Evolutionary conservation across 2,113 vertebrate genomes (phyloP).

Genomic region (Prinia subflava): DNA sequence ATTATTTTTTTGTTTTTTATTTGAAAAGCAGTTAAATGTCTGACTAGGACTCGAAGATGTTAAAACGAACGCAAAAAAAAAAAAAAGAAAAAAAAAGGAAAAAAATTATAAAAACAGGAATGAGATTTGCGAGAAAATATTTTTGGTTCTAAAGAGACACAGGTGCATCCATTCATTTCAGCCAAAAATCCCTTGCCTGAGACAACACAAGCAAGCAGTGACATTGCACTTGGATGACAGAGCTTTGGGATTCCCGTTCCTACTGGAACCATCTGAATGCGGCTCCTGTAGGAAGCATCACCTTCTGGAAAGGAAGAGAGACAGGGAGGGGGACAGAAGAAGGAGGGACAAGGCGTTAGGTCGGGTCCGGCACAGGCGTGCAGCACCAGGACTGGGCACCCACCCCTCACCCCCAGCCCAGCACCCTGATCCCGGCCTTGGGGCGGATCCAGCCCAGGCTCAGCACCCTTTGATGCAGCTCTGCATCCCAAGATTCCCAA

Average conservation of each 20-base stretch:
- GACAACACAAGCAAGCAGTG: conserved; percentile 93
- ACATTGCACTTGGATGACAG: conserved; percentile 98
- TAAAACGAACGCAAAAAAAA: conserved; percentile 79
- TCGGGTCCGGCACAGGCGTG: neutral
- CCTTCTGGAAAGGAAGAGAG: conserved; percentile 90
- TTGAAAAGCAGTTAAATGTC: conserved; percentile 80
- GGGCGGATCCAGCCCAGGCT: neutral
- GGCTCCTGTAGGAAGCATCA: conserved; percentile 98
- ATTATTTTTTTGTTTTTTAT: conserved; percentile 57
- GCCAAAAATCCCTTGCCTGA: conserved; percentile 95
- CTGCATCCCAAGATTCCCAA: neutral
- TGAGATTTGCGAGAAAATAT: conserved; percentile 96
- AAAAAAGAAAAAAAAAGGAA: conserved; percentile 75
- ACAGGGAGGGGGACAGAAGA: conserved; percentile 62
- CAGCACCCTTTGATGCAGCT: neutral
- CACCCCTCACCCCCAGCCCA: accelerated
- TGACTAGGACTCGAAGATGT: conserved; percentile 79
- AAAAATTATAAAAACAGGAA: conserved; percentile 97
- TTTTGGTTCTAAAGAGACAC: conserved; percentile 99
- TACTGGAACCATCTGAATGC: conserved; percentile 99
- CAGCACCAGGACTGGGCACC: neutral
- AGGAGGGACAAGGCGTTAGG: conserved; percentile 57
- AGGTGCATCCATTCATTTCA: conserved; percentile 97
- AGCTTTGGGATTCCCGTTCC: conserved; percentile 93
- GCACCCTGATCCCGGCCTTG: accelerated